Evolutionary conservation across 2,888 invertebrate genomes (phyloP).

Genomic region (Agrochola macilenta): DNA sequence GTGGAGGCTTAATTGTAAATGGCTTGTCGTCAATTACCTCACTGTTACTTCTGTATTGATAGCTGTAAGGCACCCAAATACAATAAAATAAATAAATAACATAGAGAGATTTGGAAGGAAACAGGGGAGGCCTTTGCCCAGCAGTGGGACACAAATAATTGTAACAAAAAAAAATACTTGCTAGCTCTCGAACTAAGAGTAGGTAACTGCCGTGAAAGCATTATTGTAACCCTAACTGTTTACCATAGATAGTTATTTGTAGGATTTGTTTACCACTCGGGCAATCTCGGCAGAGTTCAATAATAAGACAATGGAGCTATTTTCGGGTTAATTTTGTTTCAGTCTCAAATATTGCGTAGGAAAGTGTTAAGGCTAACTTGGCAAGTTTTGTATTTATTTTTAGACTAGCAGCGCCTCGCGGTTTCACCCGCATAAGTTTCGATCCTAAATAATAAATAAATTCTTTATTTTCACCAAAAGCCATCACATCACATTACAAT

Average conservation of each 20-base stretch:
- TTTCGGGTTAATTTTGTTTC: conserved; percentile 30
- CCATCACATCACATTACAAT: no score
- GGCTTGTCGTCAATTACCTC: no score
- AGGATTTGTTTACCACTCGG: conserved; percentile 36
- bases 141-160: no score
- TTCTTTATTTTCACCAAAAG: no score
- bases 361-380: neutral
- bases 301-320: conserved; percentile 9
- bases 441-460: no score
- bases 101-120: no score
- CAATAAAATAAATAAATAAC: no score
- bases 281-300: conserved; percentile 8
- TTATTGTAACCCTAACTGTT: conserved; percentile 35
- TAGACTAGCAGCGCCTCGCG: neutral
- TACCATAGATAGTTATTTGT: conserved; percentile 47
- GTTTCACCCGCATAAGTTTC: no score
- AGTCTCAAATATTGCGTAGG: neutral
- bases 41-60: no score
- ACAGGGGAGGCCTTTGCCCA: no score
- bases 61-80: no score
- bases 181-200: conserved; percentile 36
- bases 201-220: conserved; percentile 24
- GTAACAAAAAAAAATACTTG: neutral
- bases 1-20: no score
- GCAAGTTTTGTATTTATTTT: conserved; percentile 26